A percentile compares a stretch with the other conserved stretches of the same genome.
These are phyloP conservation scores for Orthochromis indermauri DNA, from an alignment of 2,113 vertebrate species.

Conservation along the genomic window DNA sequence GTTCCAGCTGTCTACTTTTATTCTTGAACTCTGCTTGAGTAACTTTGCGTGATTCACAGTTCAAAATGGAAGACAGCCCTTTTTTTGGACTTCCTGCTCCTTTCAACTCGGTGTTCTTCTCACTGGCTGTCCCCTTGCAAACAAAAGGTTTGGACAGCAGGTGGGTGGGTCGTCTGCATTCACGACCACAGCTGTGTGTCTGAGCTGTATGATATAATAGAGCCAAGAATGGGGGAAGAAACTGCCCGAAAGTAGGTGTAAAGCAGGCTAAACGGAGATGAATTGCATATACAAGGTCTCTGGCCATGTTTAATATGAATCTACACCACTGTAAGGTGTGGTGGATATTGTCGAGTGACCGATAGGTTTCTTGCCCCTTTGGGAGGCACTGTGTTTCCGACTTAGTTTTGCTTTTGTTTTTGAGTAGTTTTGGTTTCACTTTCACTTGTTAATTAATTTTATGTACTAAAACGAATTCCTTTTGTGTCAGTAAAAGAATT, in stretches of 20 bases:
- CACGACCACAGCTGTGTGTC: background rate
- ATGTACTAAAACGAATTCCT: background rate
- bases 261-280: background rate
- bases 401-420: background rate
- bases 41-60: background rate
- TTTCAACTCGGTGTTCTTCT: background rate
- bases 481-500: background rate
- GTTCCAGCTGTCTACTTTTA: background rate
- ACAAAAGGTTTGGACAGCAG: background rate
- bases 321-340: background rate
- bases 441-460: background rate
- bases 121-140: background rate
- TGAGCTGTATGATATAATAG: background rate
- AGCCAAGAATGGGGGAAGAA: background rate
- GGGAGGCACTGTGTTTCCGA: background rate
- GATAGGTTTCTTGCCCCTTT: background rate
- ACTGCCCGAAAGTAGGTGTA: background rate
- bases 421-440: background rate
- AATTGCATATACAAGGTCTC: background rate
- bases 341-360: background rate
- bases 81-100: background rate
- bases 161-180: background rate
- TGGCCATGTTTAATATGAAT: background rate
- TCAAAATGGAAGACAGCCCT: background rate
- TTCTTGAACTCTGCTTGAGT: background rate